Percentiles rank a stretch among this genome's conserved stretches.
These are phyloP conservation scores for Sarcophilus harrisii DNA, from an alignment of 2,797 vertebrate species.

Conservation along the genomic window DNA sequence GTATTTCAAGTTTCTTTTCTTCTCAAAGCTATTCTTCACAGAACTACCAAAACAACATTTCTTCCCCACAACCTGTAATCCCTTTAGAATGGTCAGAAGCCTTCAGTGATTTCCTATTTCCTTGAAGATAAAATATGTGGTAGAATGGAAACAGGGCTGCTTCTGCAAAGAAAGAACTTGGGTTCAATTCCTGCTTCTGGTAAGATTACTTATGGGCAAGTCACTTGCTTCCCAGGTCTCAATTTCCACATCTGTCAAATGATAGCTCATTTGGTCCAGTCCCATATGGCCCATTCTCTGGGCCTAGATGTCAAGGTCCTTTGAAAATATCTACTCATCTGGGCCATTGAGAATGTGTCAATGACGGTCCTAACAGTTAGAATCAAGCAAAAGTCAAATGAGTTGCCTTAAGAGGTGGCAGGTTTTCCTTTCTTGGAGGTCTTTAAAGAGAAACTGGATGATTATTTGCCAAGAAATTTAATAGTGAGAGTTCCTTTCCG, in stretches of 20 bases:
- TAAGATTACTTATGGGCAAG: not conserved
- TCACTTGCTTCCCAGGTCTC: constrained; percentile 3
- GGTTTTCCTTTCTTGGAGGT: not conserved
- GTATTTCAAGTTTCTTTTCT: not conserved
- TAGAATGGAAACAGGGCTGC: not conserved
- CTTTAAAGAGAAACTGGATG: not conserved
- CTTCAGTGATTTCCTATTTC: not conserved
- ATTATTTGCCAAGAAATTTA: not conserved
- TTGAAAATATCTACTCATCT: not conserved
- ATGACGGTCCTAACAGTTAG: not conserved
- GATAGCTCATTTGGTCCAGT: not conserved
- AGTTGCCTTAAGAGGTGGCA: not conserved
- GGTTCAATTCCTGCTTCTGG: constrained; percentile 13
- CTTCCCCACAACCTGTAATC: not conserved
- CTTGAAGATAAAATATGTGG: not conserved
- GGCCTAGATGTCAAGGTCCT: not conserved
- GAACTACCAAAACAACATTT: not conserved
- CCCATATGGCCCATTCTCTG: not conserved
- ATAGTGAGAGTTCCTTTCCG: not conserved
- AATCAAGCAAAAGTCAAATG: not conserved
- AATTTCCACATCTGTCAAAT: not conserved
- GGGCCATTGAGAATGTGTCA: not conserved
- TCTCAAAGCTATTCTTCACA: not conserved
- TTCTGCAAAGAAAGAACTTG: not conserved
- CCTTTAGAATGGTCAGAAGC: not conserved